Evolutionary conservation across 2,797 vertebrate species (phyloP).

Genomic region (Zalophus californianus): DNA sequence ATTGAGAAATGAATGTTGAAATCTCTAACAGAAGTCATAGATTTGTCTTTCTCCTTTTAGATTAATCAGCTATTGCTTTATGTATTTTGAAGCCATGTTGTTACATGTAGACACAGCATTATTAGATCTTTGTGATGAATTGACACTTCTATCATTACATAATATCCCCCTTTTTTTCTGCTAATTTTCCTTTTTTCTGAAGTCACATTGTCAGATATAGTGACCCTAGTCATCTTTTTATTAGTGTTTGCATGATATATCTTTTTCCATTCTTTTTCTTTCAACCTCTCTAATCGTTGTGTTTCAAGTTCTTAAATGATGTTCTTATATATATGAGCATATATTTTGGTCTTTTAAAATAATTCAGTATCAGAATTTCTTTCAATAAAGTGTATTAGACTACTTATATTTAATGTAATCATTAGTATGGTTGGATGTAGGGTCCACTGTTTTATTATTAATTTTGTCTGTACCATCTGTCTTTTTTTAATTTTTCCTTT

Average conservation of each 20-base stretch:
- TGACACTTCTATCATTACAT: background rate
- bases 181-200: background rate
- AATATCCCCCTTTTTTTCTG: background rate
- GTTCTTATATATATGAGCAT: background rate
- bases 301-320: background rate
- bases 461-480: background rate
- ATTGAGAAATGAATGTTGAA: background rate
- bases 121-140: background rate
- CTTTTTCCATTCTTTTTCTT: background rate
- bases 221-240: background rate
- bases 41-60: background rate
- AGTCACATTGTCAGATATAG: background rate
- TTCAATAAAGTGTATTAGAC: background rate
- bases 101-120: background rate
- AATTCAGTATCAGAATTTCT: background rate
- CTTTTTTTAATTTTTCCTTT: background rate
- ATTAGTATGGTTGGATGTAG: background rate
- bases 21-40: background rate
- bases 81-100: background rate
- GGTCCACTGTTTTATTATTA: background rate
- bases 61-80: background rate
- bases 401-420: background rate
- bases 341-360: background rate
- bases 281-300: background rate
- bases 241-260: background rate